Conservation (phyloP, 2,797 vertebrate species). For the Morelia viridis region DNA sequence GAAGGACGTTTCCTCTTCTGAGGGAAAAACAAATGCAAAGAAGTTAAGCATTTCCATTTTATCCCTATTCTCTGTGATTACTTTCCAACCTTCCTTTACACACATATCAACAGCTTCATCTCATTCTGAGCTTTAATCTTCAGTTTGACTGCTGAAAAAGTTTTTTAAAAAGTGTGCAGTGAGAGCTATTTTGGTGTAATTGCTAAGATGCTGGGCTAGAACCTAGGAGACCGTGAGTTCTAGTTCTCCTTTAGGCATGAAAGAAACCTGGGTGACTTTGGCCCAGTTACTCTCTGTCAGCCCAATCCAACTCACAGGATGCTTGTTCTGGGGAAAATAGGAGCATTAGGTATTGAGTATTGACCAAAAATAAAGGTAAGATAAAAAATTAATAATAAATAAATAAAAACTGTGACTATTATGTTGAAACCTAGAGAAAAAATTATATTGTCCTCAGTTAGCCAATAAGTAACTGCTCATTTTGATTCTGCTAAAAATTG, state of each 20-base stretch:
- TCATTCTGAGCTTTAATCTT: neutral
- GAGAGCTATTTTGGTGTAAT: neutral
- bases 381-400: neutral
- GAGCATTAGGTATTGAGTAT: neutral
- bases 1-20: neutral
- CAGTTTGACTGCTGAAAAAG: neutral
- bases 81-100: neutral
- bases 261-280: neutral
- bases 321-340: neutral
- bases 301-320: neutral
- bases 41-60: neutral
- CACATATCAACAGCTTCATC: neutral
- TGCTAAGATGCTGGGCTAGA: neutral
- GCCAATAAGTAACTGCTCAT: neutral
- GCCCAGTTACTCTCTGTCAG: too few relatives aligned
- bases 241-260: neutral
- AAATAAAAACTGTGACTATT: too few relatives aligned
- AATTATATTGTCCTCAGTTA: neutral
- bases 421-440: neutral
- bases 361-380: neutral
- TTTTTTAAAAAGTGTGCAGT: neutral
- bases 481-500: conserved; percentile 1
- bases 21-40: neutral
- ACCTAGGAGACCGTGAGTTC: neutral
- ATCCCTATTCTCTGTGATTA: neutral